phyloP scores from a whole-genome alignment of 2,113 vertebrate species.

The Willisornis vidua region DNA sequence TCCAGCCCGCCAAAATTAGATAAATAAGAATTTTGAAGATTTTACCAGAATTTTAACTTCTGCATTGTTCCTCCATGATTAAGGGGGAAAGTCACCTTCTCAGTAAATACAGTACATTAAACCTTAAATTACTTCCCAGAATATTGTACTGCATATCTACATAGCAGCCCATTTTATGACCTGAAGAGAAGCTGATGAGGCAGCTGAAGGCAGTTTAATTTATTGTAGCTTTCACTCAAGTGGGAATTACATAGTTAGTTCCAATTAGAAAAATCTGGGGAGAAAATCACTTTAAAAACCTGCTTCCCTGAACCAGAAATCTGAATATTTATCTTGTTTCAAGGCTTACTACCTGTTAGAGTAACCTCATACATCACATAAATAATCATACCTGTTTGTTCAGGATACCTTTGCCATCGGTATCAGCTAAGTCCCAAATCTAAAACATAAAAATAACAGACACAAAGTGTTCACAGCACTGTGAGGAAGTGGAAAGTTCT shows the following conservation, averaged over 20 bases:
- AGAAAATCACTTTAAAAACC: background rate
- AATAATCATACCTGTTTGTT: constrained; percentile 90
- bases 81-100: background rate
- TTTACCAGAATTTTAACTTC: background rate
- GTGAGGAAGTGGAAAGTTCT: background rate
- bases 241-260: background rate
- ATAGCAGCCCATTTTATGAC: background rate
- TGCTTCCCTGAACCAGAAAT: background rate
- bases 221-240: background rate
- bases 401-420: constrained; percentile 91
- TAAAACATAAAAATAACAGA: constrained; percentile 58
- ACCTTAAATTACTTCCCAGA: background rate
- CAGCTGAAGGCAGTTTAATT: background rate
- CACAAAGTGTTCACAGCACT: background rate
- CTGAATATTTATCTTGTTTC: background rate
- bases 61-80: background rate
- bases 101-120: background rate
- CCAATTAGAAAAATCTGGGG: background rate
- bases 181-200: background rate
- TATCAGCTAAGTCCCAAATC: constrained; percentile 98
- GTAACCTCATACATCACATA: background rate
- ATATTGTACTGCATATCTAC: background rate
- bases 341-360: background rate
- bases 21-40: background rate
- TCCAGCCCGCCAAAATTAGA: background rate